Conservation (phyloP, 1,140 invertebrate genomes). For the Macrocentrus cingulum region DNA sequence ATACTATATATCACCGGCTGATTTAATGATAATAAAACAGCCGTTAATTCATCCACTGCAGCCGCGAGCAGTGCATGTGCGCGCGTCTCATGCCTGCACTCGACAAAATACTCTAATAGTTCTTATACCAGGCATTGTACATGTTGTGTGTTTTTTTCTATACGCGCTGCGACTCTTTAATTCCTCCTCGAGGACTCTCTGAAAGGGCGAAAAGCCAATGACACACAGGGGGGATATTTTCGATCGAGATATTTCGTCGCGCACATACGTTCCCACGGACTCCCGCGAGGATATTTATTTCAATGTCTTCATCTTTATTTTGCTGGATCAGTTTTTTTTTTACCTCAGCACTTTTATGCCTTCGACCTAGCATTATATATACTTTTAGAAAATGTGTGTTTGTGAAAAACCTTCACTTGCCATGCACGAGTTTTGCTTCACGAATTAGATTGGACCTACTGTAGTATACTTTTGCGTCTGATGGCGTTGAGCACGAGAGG, state of each 20-base stretch:
- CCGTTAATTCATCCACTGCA: conserved; percentile 16
- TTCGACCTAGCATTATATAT: too few species aligned
- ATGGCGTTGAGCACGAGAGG: conserved; percentile 10
- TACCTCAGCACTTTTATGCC: conserved; percentile 11
- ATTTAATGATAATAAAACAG: conserved; percentile 3
- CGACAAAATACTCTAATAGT: too few species aligned
- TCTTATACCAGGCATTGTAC: not conserved
- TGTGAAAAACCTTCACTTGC: not conserved
- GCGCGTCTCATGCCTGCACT: too few species aligned
- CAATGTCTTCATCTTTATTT: conserved; percentile 6
- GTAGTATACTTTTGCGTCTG: conserved; percentile 11
- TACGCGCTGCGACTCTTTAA: conserved; percentile 1
- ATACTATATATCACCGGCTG: conserved; percentile 9
- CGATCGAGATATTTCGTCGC: conserved; percentile 23
- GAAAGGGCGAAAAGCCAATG: conserved; percentile 1
- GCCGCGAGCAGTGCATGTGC: too few species aligned
- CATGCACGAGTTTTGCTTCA: not conserved
- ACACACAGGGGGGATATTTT: conserved; percentile 16
- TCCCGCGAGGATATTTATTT: conserved; percentile 8
- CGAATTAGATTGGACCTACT: conserved; percentile 20
- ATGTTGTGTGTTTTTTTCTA: too few species aligned
- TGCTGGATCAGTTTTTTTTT: conserved; percentile 4
- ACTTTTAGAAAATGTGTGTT: too few species aligned
- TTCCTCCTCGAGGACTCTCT: conserved; percentile 12
- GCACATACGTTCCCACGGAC: conserved; percentile 19